These are phyloP conservation scores for Danaus chrysippus DNA, from an alignment of 2,888 invertebrate species.

Conservation along the genomic window DNA sequence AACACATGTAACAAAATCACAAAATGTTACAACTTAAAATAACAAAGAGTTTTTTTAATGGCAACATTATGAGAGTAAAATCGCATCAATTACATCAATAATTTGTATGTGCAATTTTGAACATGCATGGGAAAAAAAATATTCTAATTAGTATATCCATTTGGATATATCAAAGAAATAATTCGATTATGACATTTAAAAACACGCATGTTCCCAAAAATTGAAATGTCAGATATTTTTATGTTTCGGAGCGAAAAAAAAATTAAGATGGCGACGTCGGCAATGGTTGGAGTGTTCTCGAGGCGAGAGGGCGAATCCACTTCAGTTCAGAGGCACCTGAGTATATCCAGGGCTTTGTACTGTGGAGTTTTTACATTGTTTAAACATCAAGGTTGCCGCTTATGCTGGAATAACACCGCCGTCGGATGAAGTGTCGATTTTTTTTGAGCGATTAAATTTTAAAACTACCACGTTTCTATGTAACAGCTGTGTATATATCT, in stretches of 20 bases:
- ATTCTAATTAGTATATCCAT: background rate
- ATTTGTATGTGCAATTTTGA: background rate
- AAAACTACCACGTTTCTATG: background rate
- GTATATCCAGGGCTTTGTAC: slow-evolving; percentile 53
- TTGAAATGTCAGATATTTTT: slow-evolving; percentile 14
- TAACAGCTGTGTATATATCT: too few relatives aligned
- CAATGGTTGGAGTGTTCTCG: slow-evolving; percentile 47
- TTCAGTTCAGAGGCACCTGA: slow-evolving; percentile 49
- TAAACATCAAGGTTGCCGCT: slow-evolving; percentile 34
- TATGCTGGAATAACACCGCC: slow-evolving; percentile 23
- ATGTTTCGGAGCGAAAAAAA: slow-evolving; percentile 30
- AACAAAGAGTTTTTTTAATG: too few relatives aligned
- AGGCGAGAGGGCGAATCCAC: slow-evolving; percentile 39
- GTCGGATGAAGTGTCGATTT: background rate
- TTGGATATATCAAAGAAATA: background rate
- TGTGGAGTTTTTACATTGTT: slow-evolving; percentile 53
- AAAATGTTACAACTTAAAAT: too few relatives aligned
- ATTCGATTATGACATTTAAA: background rate
- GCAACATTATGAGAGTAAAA: too few relatives aligned
- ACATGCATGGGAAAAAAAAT: background rate
- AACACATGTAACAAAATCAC: too few relatives aligned
- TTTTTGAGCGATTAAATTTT: background rate
- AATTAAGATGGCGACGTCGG: slow-evolving; percentile 50
- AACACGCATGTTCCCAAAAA: slow-evolving; percentile 2
- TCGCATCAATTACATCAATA: background rate